These are phyloP conservation scores for Drosophila serrata DNA, from an alignment of 1,140 invertebrate species.

Conservation along the genomic window DNA sequence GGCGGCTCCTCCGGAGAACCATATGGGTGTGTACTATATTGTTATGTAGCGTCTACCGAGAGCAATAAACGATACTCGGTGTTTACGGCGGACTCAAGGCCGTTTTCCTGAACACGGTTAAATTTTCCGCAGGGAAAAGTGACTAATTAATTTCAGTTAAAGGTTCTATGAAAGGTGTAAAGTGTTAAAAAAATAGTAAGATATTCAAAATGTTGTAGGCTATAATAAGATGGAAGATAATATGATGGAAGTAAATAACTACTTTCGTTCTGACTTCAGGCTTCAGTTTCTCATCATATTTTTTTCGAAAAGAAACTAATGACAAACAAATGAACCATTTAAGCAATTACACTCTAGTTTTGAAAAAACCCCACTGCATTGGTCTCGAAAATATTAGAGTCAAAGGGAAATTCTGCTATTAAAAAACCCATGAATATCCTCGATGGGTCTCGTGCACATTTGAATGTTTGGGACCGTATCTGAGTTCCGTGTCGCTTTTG, in stretches of 20 bases:
- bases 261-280: no score
- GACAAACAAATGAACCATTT: background rate
- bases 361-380: background rate
- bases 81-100: constrained; percentile 40
- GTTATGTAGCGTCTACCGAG: constrained; percentile 21
- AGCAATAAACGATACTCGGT: constrained; percentile 28
- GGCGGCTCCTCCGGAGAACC: constrained; percentile 16
- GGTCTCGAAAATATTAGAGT: background rate
- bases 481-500: constrained; percentile 28
- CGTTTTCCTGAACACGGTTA: constrained; percentile 7
- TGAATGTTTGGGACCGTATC: constrained; percentile 36
- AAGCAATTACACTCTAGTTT: background rate
- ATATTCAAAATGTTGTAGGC: no score
- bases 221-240: no score
- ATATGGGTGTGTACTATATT: constrained; percentile 37
- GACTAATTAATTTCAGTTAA: constrained; percentile 6
- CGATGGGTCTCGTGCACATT: constrained; percentile 17
- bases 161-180: background rate
- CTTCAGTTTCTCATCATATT: background rate
- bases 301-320: background rate
- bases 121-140: constrained; percentile 18
- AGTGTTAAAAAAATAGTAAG: background rate
- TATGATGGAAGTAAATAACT: no score
- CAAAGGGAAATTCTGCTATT: constrained; percentile 6
- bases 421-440: constrained; percentile 12